A percentile compares a stretch with the other conserved stretches of the same genome.
These are phyloP conservation scores for Mesaphorura yosii DNA, from an alignment of 1,140 invertebrate species.

Conservation along the genomic window DNA sequence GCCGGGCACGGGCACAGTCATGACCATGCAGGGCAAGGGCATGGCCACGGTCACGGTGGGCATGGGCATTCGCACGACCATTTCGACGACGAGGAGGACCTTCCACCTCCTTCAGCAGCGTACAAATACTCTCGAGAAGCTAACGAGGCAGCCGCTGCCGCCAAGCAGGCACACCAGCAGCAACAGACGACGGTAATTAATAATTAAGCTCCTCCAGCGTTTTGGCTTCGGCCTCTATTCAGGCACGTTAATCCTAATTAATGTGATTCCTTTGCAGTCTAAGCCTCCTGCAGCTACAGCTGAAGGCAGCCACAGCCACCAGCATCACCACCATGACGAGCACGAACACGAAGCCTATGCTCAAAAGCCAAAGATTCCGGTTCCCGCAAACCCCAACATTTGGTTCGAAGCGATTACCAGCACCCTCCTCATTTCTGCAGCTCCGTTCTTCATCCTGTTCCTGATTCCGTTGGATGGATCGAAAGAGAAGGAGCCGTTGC, in stretches of 20 bases:
- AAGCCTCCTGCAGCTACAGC: neutral
- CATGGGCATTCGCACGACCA: constrained; percentile 38
- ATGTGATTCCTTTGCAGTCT: constrained; percentile 1
- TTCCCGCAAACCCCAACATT: constrained; percentile 44
- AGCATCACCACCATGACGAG: neutral
- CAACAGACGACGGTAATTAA: too few relatives aligned
- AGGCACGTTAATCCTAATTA: neutral
- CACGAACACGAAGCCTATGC: too few relatives aligned
- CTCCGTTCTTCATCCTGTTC: constrained; percentile 86
- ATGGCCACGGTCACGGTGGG: constrained; percentile 33
- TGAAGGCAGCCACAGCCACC: neutral
- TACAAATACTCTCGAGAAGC: constrained; percentile 64
- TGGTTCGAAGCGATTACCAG: constrained; percentile 75
- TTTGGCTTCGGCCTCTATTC: neutral
- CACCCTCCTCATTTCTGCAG: constrained; percentile 82
- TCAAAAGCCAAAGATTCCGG: too few relatives aligned
- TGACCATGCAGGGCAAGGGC: constrained; percentile 27
- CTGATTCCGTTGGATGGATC: constrained; percentile 84
- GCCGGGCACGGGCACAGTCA: neutral
- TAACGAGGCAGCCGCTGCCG: constrained; percentile 40
- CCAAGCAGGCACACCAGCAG: too few relatives aligned
- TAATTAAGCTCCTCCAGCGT: neutral
- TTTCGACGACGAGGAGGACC: constrained; percentile 32
- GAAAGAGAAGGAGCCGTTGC: constrained; percentile 62
- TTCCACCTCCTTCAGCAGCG: constrained; percentile 46